These are phyloP conservation scores for Rhynchomys soricoides DNA, from an alignment of 2,113 vertebrate genomes.

Conservation along the genomic window DNA sequence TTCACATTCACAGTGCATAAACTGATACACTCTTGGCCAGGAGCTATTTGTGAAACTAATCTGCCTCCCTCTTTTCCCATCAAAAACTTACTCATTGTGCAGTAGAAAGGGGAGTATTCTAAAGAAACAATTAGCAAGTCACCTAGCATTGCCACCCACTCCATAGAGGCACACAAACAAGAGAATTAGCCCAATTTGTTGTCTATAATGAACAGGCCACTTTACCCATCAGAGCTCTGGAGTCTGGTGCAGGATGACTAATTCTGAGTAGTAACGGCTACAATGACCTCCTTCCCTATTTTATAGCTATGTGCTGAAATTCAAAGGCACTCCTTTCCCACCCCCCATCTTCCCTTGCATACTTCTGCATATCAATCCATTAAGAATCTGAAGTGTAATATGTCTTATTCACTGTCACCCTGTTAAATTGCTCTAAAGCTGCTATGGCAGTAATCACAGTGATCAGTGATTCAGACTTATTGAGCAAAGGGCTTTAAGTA, in stretches of 20 bases:
- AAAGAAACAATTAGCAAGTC: conserved; percentile 68
- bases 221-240: conserved; percentile 45
- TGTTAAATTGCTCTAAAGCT: conserved; percentile 79
- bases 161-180: conserved; percentile 56
- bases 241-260: conserved; percentile 53
- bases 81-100: conserved; percentile 44
- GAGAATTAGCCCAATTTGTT: conserved; percentile 64
- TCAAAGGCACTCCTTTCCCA: not conserved
- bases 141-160: conserved; percentile 67
- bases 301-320: conserved; percentile 41
- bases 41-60: conserved; percentile 62
- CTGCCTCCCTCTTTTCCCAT: conserved; percentile 52
- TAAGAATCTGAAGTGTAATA: conserved; percentile 75
- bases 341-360: conserved; percentile 24
- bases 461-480: conserved; percentile 80
- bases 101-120: conserved; percentile 21
- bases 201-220: conserved; percentile 65
- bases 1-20: conserved; percentile 73
- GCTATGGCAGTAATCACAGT: conserved; percentile 71
- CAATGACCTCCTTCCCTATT: conserved; percentile 38
- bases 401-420: conserved; percentile 77
- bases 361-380: conserved; percentile 66
- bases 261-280: conserved; percentile 36
- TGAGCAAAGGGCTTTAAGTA: conserved; percentile 75
- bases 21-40: conserved; percentile 44